These are phyloP conservation scores for Agrochola lota DNA, from an alignment of 2,888 invertebrate genomes.

Conservation along the genomic window DNA sequence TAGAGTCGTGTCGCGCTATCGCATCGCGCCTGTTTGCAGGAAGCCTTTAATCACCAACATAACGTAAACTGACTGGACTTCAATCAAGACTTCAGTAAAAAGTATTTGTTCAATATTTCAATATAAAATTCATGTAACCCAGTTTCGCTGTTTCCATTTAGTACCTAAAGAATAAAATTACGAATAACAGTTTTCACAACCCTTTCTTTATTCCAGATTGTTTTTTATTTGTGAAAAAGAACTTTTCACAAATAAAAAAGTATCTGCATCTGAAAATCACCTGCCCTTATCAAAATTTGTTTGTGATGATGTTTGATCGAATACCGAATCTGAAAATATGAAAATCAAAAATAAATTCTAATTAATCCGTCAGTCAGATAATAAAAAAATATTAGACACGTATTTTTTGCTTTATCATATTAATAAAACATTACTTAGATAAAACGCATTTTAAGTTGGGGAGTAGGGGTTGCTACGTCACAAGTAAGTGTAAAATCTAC, in stretches of 20 bases:
- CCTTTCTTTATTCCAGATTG: neutral
- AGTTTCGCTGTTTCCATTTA: neutral
- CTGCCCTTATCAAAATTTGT: too few relatives aligned
- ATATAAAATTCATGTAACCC: neutral
- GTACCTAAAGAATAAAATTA: neutral
- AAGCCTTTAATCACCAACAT: neutral
- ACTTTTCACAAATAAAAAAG: neutral
- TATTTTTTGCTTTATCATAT: too few relatives aligned
- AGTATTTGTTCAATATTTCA: neutral
- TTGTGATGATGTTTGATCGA: neutral
- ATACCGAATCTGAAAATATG: neutral
- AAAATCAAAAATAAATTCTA: neutral
- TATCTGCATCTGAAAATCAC: neutral
- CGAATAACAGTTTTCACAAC: neutral
- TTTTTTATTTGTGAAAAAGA: too few relatives aligned
- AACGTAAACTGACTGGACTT: neutral
- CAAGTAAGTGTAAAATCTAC: too few relatives aligned
- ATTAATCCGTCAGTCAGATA: too few relatives aligned
- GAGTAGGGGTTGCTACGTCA: too few relatives aligned
- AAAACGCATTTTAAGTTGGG: too few relatives aligned
- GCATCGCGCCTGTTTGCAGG: too few relatives aligned
- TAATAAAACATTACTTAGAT: too few relatives aligned
- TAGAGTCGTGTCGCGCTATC: too few relatives aligned
- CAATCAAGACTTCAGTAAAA: neutral
- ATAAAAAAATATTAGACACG: too few relatives aligned